These are phyloP conservation scores for Ophiodon elongatus DNA, from an alignment of 2,113 vertebrate genomes.

Conservation along the genomic window DNA sequence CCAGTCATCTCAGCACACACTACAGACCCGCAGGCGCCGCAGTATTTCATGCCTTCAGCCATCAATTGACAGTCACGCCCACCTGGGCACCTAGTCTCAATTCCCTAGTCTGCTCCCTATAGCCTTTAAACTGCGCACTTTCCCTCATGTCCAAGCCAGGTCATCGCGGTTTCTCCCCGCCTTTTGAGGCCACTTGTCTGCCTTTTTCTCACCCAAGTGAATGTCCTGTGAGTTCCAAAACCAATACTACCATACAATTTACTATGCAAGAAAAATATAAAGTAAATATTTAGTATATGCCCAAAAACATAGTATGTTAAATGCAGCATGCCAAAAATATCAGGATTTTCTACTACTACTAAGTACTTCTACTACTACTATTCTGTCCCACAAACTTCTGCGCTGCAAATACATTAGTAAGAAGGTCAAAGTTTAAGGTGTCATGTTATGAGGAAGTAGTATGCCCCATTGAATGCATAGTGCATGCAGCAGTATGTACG, in stretches of 20 bases:
- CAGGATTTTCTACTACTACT: neutral
- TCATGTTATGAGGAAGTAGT: no score
- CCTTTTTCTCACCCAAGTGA: neutral
- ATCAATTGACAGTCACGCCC: constrained; percentile 4
- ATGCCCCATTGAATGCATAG: no score
- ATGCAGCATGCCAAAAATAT: neutral
- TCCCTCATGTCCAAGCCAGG: neutral
- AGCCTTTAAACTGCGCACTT: neutral
- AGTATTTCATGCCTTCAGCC: neutral
- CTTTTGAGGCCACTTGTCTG: no score
- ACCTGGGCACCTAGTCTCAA: neutral
- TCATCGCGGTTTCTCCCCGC: neutral
- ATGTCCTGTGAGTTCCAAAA: neutral
- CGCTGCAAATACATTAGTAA: neutral
- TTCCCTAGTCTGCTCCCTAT: neutral
- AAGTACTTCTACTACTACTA: neutral
- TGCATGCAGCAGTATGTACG: no score
- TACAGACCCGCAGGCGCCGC: no score
- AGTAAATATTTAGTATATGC: no score
- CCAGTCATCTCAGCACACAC: neutral
- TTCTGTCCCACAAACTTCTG: neutral
- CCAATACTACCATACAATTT: no score
- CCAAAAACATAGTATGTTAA: no score
- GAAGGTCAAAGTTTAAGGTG: neutral
- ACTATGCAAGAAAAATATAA: no score